Conservation (phyloP, 2,888 invertebrate genomes). For the Thera obeliscata region DNA sequence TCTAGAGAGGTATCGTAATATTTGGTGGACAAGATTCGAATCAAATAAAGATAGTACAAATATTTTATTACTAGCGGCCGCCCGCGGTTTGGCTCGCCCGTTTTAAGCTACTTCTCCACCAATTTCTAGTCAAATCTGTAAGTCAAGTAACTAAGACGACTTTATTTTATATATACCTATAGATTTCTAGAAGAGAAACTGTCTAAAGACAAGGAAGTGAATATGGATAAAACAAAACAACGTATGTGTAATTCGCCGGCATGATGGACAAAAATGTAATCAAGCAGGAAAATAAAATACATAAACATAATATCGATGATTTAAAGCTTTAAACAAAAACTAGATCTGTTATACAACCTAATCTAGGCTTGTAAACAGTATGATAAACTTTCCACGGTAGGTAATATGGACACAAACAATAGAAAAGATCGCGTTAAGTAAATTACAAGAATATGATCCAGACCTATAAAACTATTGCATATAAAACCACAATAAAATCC, state of each 20-base stretch:
- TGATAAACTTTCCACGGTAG: background rate
- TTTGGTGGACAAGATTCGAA: background rate
- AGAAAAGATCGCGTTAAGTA: conserved; percentile 9
- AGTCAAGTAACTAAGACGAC: too few species aligned
- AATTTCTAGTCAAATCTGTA: too few species aligned
- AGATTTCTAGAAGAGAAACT: too few species aligned
- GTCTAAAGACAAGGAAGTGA: too few species aligned
- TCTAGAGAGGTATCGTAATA: background rate
- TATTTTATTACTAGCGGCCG: too few species aligned
- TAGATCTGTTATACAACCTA: background rate
- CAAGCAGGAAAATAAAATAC: background rate
- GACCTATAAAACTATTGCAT: conserved; percentile 24
- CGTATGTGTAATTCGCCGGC: too few species aligned
- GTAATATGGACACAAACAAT: conserved; percentile 12
- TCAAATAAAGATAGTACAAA: background rate
- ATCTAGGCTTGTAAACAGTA: background rate
- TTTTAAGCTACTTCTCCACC: too few species aligned
- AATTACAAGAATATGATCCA: conserved; percentile 14
- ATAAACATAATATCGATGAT: too few species aligned
- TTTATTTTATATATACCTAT: too few species aligned
- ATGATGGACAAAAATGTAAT: background rate
- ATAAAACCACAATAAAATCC: conserved; percentile 22
- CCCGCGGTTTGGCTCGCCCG: too few species aligned
- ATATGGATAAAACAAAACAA: too few species aligned
- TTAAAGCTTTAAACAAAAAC: too few species aligned